A percentile compares a stretch with the other conserved stretches of the same genome.
These are phyloP conservation scores for Orchestia grillus DNA, from an alignment of 1,140 invertebrate species.

Conservation along the genomic window DNA sequence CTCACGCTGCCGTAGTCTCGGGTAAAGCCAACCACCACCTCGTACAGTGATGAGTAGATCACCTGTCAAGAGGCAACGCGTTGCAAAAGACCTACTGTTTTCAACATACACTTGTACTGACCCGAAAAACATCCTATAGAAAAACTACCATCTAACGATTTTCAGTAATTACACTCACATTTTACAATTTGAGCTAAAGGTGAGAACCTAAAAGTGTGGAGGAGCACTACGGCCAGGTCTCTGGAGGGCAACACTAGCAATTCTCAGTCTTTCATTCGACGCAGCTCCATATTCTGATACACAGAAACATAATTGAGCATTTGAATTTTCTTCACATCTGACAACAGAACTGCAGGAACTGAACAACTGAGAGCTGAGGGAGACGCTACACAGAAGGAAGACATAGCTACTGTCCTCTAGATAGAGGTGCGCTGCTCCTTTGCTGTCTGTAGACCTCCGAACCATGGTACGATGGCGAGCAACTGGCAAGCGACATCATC, in stretches of 20 bases:
- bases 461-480: too few relatives aligned
- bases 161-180: neutral
- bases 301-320: neutral
- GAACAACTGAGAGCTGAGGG: too few relatives aligned
- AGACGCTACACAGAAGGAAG: too few relatives aligned
- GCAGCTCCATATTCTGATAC: neutral
- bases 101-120: neutral
- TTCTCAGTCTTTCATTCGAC: neutral
- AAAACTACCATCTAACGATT: neutral
- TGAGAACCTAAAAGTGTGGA: neutral
- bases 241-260: neutral
- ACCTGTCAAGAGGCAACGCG: conserved; percentile 72
- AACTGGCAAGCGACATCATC: too few relatives aligned
- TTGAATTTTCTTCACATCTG: too few relatives aligned
- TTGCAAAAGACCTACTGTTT: neutral
- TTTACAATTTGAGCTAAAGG: neutral
- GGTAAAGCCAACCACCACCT: conserved; percentile 86
- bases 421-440: too few relatives aligned
- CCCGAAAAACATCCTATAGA: neutral
- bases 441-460: too few relatives aligned
- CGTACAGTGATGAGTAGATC: conserved; percentile 84
- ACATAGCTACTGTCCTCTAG: too few relatives aligned
- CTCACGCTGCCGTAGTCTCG: conserved; percentile 86
- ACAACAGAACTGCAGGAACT: too few relatives aligned
- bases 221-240: neutral